Evolutionary conservation across 2,113 vertebrate genomes (phyloP).

Genomic region (Caranx melampygus): DNA sequence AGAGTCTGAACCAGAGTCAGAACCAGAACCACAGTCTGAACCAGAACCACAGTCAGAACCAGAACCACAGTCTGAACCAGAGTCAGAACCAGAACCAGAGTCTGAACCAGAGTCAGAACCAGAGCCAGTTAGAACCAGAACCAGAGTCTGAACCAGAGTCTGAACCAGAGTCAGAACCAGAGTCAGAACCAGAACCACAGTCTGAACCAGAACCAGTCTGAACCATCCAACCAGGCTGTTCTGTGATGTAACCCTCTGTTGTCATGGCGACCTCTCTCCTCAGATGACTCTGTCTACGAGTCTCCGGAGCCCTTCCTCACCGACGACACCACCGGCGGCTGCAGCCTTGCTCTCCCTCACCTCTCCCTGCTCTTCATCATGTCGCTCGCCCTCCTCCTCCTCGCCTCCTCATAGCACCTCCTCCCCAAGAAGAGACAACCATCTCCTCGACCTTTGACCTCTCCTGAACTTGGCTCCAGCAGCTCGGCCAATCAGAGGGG

Average conservation of each 20-base stretch:
- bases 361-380: slow-evolving; percentile 57
- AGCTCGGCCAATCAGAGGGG: slow-evolving; percentile 44
- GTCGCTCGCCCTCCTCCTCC: slow-evolving; percentile 63
- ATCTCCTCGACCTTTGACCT: slow-evolving; percentile 45
- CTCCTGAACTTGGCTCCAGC: neutral
- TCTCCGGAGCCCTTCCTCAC: slow-evolving; percentile 97
- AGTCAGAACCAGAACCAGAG: too few species aligned
- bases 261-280: neutral
- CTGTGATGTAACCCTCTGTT: neutral
- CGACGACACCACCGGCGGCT: slow-evolving; percentile 91
- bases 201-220: too few species aligned
- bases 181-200: too few species aligned
- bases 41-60: too few species aligned
- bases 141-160: too few species aligned
- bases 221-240: too few species aligned
- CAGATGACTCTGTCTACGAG: slow-evolving; percentile 95
- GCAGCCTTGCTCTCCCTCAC: slow-evolving; percentile 70
- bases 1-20: too few species aligned
- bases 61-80: too few species aligned
- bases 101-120: too few species aligned
- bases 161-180: too few species aligned
- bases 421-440: slow-evolving; percentile 5
- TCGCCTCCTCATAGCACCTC: slow-evolving; percentile 67
- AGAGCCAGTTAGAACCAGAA: too few species aligned
- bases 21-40: too few species aligned